Evolutionary conservation across 2,888 invertebrate genomes (phyloP), one percentile per base, ranked within the genome.

Genomic region (Cheilosia soror): DNA sequence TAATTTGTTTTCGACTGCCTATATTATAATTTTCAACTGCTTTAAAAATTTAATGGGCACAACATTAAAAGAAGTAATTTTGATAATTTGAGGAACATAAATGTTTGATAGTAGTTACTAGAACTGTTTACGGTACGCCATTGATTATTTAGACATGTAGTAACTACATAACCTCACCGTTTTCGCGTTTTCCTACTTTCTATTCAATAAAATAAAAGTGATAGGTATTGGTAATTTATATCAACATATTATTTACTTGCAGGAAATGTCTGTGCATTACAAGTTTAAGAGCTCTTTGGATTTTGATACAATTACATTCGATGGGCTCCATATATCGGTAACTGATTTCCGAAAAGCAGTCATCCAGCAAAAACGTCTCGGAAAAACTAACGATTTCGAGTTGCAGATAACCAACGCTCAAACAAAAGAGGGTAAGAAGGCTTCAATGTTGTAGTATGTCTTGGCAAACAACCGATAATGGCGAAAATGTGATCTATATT

Each of bases 251-350:
- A 5, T 27, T 69, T 58, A 13, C 13, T 72, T 82, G 1, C 29
- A 83, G 83, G 71, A 77, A 44, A 98, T 98, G 96, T 98, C 98
- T 90, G 98, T 99, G 88, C 99, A 99, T 93, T 99, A 99, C 93
- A 99, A 99, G 93, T 99, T 99, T 92, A 99, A 99, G 93, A 98
- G 98, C 90, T 97, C 98, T 84, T 94, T 98, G 91, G 98, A 98
- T 92, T 98, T 96, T 93, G 98, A 99, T 92, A 98, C 98, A 7
- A 96, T 99, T 87, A 97, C 98, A 47, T 98, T 99, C 92, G 98
- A 99, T 94, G 99, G 99, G 80, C 94, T 99, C 80, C 97, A 98
- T 92, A 98, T 99, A 90, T 97, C 98, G 55, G 97, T 99, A 88
- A 96, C 96, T 58, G 99, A 99, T 92, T 94, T 99, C 87, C 99